phyloP scores from a whole-genome alignment of 2,888 invertebrate species.

The Zootermopsis nevadensis region DNA sequence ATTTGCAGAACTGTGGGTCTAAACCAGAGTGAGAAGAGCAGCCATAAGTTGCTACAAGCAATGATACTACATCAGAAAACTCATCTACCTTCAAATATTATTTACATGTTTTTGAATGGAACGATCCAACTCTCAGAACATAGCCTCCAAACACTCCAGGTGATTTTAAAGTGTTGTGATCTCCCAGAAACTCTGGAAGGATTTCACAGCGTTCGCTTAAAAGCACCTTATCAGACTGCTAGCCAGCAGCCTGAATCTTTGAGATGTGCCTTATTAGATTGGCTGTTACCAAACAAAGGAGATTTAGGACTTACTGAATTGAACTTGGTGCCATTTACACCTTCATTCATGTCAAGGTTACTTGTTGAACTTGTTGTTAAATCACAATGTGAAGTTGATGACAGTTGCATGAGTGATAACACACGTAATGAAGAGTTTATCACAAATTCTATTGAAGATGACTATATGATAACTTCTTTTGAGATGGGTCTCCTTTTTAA shows the following conservation, averaged over 20 bases:
- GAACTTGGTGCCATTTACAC: background rate
- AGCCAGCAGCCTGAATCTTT: conserved; percentile 54
- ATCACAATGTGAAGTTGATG: conserved; percentile 19
- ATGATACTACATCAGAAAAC: conserved; percentile 60
- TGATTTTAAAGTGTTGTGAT: conserved; percentile 59
- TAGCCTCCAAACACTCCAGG: conserved; percentile 61
- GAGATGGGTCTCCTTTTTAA: conserved; percentile 26
- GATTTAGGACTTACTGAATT: conserved; percentile 13
- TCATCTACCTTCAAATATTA: conserved; percentile 57
- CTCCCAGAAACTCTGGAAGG: conserved; percentile 56
- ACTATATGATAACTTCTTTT: conserved; percentile 33
- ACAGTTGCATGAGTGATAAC: background rate
- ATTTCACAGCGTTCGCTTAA: conserved; percentile 53
- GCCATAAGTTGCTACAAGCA: conserved; percentile 63
- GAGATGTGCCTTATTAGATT: conserved; percentile 57
- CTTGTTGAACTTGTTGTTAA: conserved; percentile 29
- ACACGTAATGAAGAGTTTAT: background rate
- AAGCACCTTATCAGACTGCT: background rate
- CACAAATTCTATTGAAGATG: conserved; percentile 28
- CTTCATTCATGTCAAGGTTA: conserved; percentile 10
- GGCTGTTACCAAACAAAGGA: conserved; percentile 55
- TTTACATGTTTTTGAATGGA: conserved; percentile 62
- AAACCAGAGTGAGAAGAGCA: conserved; percentile 63
- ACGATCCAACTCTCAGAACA: conserved; percentile 60
- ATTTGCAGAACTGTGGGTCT: conserved; percentile 63